Evolutionary conservation across 2,797 vertebrate genomes (phyloP), one percentile per base, ranked within the genome.

Genomic region (Syngnathus rostellatus): DNA sequence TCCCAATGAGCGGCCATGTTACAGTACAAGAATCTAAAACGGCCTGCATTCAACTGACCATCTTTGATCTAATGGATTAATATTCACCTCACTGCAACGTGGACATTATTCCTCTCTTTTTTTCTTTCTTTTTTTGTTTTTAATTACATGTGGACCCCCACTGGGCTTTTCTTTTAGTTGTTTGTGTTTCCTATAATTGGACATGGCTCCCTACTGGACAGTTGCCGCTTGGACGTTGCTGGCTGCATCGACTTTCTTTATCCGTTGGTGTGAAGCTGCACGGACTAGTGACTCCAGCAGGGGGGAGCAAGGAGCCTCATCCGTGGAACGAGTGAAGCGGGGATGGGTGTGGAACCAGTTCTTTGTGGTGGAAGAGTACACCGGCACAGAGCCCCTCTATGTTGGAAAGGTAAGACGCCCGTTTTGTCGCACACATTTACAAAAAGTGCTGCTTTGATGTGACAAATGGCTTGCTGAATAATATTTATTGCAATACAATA

Each of bases 271-370:
- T 67, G 78, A 86, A 58, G 73, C 75, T 57, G 62, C 86, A 81
- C 91, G 89, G 88, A 91, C 90, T 90, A 92, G 86, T 76, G 70
- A 75, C 65, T 76, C 74, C 14, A 83, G 54, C 21, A 70, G 70
- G 0, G 76, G 75, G 23, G 91, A 91, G 12, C 87, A 91, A 19
- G 68, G 77, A 0, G 76, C 87, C 39, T 89, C 88, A 10, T 90
- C 92, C 0, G 31, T 90, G 0, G 94, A 94, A 65, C 87, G 97
- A 61, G 96, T 97, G 68, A 99, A 97, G 87, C 93, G 96, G 37
- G 97, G 96, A 88, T 99, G 97, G 97, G 97, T 99, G 75, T 99
- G 97, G 97, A 99, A 99, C 81, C 97, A 99, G 73, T 99, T 99
- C 89, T 99, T 99, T 67, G 96, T 99, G 80, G 96, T 99, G 85